These are phyloP conservation scores for Sterrhoptilus dennistouni DNA, from an alignment of 2,113 vertebrate genomes.

Conservation along the genomic window DNA sequence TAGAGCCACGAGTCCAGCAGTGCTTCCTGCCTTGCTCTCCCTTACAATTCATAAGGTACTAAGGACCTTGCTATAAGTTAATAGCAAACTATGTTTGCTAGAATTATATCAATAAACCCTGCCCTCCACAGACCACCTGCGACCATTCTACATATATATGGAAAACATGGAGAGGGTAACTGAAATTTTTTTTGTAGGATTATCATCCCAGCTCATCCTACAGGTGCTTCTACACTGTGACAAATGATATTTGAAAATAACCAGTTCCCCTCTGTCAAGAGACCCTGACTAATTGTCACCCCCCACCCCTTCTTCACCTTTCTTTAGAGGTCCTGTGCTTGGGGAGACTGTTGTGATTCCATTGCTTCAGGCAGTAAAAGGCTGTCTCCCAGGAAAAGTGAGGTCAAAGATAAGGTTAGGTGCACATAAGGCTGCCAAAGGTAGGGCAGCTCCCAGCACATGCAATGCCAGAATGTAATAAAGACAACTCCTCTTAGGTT, in stretches of 20 bases:
- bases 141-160: rapidly evolving
- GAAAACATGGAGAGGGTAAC: background rate
- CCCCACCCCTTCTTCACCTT: background rate
- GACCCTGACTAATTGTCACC: background rate
- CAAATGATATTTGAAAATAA: background rate
- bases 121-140: background rate
- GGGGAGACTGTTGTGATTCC: background rate
- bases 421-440: background rate
- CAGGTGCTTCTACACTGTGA: background rate
- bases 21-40: background rate
- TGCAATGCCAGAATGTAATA: background rate
- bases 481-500: background rate
- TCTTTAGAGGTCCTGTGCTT: background rate
- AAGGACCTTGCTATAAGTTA: background rate
- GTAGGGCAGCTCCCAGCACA: background rate
- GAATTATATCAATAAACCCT: background rate
- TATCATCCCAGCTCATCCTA: background rate
- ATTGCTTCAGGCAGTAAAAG: background rate
- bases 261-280: background rate
- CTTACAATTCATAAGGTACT: background rate
- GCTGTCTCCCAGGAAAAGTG: background rate
- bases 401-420: background rate
- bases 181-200: background rate
- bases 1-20: background rate
- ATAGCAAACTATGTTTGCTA: background rate